These are phyloP conservation scores for Cyphomyrus plagiostoma DNA, from an alignment of 2,113 vertebrate genomes.

Conservation along the genomic window DNA sequence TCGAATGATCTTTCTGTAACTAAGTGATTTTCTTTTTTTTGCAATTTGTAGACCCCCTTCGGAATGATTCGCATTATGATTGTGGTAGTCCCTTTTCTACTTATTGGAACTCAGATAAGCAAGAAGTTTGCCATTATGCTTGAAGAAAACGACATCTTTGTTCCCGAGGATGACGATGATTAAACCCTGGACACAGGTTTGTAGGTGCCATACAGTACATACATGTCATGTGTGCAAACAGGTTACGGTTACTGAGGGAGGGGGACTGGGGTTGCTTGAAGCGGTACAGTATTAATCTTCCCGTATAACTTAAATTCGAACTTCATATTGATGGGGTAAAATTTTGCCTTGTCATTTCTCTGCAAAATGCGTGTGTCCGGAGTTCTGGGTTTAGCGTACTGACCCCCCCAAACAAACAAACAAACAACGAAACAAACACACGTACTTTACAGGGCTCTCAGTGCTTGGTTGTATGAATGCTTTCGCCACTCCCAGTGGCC, in stretches of 20 bases:
- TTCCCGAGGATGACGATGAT: conserved; percentile 87
- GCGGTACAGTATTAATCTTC: background rate
- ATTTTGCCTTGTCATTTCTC: background rate
- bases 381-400: background rate
- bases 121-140: conserved; percentile 90
- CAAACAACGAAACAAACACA: too few relatives aligned
- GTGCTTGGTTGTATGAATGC: background rate
- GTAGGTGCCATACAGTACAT: background rate
- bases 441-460: background rate
- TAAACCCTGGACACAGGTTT: conserved; percentile 65
- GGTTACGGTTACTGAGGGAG: background rate
- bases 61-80: conserved; percentile 79
- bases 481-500: background rate
- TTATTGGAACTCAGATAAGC: conserved; percentile 84
- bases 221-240: background rate
- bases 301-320: background rate
- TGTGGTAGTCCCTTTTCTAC: conserved; percentile 89
- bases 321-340: background rate
- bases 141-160: conserved; percentile 96
- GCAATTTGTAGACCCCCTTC: conserved; percentile 73
- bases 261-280: background rate
- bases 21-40: background rate
- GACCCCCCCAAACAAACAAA: background rate
- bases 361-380: background rate
- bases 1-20: background rate